These are phyloP conservation scores for Caretta caretta DNA, from an alignment of 2,113 vertebrate genomes.

Conservation along the genomic window DNA sequence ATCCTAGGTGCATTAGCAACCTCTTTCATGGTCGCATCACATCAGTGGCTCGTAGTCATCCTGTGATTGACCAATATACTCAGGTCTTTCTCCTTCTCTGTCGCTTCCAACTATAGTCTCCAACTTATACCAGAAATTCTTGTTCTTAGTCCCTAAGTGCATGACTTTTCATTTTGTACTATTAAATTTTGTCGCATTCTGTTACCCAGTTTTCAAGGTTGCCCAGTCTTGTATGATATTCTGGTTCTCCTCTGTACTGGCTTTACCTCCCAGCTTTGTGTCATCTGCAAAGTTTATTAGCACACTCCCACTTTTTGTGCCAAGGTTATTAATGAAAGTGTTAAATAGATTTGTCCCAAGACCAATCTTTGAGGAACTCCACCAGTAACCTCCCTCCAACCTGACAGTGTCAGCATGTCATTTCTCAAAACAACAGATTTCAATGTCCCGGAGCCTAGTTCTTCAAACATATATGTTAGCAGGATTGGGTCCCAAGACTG, in stretches of 20 bases:
- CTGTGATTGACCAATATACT: not conserved
- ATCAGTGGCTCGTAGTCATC: not conserved
- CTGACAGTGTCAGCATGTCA: not conserved
- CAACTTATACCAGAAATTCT: not conserved
- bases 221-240: not conserved
- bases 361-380: not conserved
- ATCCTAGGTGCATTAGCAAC: not conserved
- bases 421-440: not conserved
- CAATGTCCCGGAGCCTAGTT: not conserved
- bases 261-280: not conserved
- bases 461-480: slow-evolving; percentile 20
- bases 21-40: not conserved
- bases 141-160: not conserved
- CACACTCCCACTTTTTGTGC: not conserved
- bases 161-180: not conserved
- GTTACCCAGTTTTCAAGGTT: not conserved
- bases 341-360: not conserved
- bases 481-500: not conserved
- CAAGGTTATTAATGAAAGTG: not conserved
- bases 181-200: not conserved
- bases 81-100: not conserved
- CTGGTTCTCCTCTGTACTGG: not conserved
- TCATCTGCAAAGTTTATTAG: not conserved
- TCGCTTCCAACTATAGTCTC: not conserved
- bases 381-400: not conserved